Conservation (phyloP, 1,140 invertebrate genomes). For the Globodera rostochiensis region DNA sequence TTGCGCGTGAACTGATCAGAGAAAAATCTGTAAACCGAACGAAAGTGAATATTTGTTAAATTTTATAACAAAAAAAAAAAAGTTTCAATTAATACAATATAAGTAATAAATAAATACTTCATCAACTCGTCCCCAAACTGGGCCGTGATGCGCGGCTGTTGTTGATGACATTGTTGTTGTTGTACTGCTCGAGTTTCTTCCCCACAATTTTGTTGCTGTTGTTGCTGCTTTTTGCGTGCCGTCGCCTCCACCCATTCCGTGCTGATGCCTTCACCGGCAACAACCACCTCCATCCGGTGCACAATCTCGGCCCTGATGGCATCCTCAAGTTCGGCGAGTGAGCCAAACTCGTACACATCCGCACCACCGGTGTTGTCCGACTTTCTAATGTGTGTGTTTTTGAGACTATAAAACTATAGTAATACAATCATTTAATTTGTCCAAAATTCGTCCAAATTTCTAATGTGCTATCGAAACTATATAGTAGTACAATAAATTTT, state of each 20-base stretch:
- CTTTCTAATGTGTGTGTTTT: too few species aligned
- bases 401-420: too few species aligned
- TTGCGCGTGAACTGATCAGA: constrained; percentile 10
- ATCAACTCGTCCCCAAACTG: constrained; percentile 19
- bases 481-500: too few species aligned
- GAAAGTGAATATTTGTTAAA: too few species aligned
- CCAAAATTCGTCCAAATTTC: too few species aligned
- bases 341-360: not conserved
- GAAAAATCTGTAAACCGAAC: constrained; percentile 2
- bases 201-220: not conserved
- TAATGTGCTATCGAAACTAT: too few species aligned
- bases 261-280: not conserved
- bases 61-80: too few species aligned
- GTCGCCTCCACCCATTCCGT: not conserved
- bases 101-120: not conserved
- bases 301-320: not conserved
- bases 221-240: not conserved
- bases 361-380: too few species aligned
- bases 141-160: constrained; percentile 3
- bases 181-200: not conserved
- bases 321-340: not conserved
- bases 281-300: not conserved
- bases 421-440: too few species aligned
- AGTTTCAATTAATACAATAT: not conserved
- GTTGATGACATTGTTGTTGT: not conserved